These are phyloP conservation scores for Channallabes apus DNA, from an alignment of 2,797 vertebrate species.

Conservation along the genomic window DNA sequence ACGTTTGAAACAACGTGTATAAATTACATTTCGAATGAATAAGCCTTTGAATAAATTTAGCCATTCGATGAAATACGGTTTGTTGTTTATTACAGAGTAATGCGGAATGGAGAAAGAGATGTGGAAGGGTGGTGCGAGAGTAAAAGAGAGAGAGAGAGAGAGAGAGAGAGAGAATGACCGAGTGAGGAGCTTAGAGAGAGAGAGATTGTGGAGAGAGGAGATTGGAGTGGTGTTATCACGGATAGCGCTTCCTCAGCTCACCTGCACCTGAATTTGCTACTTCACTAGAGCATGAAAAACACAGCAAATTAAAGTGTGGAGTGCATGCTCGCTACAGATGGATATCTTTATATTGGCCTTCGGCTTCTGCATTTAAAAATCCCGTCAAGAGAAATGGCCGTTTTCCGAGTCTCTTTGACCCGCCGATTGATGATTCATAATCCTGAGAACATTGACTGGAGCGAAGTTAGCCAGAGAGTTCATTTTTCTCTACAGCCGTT, in stretches of 20 bases:
- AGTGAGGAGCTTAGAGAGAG: conserved; percentile 31
- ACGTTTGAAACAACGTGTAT: background rate
- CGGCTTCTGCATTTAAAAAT: conserved; percentile 75
- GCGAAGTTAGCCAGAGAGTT: background rate
- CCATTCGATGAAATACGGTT: background rate
- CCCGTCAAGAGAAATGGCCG: conserved; percentile 67
- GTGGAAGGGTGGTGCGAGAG: background rate
- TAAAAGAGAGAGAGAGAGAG: conserved; percentile 54
- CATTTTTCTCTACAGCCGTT: background rate
- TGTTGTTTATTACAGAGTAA: conserved; percentile 6
- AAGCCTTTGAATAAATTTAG: background rate
- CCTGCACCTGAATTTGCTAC: conserved; percentile 89
- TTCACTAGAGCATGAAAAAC: conserved; percentile 96
- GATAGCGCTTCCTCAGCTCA: conserved; percentile 85
- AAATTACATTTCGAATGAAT: background rate
- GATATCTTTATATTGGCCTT: conserved; percentile 93
- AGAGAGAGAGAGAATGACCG: conserved; percentile 43
- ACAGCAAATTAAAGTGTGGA: conserved; percentile 92
- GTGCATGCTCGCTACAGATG: conserved; percentile 88
- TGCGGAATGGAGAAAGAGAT: background rate
- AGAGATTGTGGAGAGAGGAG: conserved; percentile 61
- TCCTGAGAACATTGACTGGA: background rate
- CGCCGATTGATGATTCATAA: conserved; percentile 33
- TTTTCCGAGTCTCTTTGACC: conserved; percentile 38
- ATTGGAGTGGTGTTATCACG: conserved; percentile 88